Base-by-base conservation (phyloP, 2,888 invertebrate species). In the Nebria salina region DNA sequence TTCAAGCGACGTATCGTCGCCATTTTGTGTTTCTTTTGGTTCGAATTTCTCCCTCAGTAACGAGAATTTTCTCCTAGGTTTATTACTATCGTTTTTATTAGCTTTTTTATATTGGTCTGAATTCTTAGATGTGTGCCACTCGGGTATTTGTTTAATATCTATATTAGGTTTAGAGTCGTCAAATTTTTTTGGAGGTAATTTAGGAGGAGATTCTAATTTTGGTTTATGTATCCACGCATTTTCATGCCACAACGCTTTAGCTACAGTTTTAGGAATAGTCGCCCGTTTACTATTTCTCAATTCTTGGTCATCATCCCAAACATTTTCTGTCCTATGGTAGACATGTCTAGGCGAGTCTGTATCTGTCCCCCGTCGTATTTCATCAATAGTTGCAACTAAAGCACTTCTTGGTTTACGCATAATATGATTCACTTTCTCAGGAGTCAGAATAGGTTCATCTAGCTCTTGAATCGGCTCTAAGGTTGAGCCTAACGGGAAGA, bases 361-460 rank as follows among this genome's bases (percentile, higher is more conserved):
- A 0, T 89, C 90, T 2, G 91, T 91, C 66, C 90, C 90, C 84
- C 91, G 91, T 70, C 92, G 88, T 66, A 93, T 93, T 88, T 92
- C 92, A 85, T 92, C 92, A 82, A 93, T 93, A 1, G 92, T 93
- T 11, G 92, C 92, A 7, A 93, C 92, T 7, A 93, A 87, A 7
- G 92, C 91, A 86, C 92, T 92, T 85, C 80, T 65, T 54, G 80
- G 75, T 72, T 80, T 80, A 64, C 80, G 75, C 66, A 75, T 66
- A 15, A 73, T 72, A 78, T 65, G 15, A 65, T 78, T 65, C n/a
- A 43, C 73, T 66, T 83, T 84, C 7, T 83, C 72, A 65, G 83
- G 82, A 25, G 84, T 85, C 2, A 84, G 79, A 68, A 82, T 82
- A 1, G 84, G 84, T 34, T 92, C 92, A 83, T 92, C 92, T 65